Percentiles rank a stretch among this genome's conserved stretches.
Evolutionary conservation across 92 coral and sea anemone species (phyloP).

Genomic region (Parazoanthus darwini): DNA sequence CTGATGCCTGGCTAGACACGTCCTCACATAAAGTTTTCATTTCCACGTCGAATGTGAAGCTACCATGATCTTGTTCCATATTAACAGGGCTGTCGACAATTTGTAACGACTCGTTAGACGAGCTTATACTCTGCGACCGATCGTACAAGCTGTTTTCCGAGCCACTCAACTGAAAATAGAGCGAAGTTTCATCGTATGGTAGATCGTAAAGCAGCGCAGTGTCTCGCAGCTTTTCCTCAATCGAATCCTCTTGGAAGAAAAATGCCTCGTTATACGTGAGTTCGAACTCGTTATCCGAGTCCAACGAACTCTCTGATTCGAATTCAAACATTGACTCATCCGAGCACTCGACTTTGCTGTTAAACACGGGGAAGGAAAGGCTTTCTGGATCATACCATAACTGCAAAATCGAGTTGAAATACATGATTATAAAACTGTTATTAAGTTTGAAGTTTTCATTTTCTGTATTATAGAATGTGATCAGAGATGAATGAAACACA

Average conservation of each 20-base stretch:
- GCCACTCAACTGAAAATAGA: slow-evolving; percentile 60
- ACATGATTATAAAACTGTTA: background rate
- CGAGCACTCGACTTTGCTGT: slow-evolving; percentile 65
- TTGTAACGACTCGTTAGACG: slow-evolving; percentile 41
- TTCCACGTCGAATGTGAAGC: slow-evolving; percentile 62
- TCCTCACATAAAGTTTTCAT: slow-evolving; percentile 67
- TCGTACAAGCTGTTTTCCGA: slow-evolving; percentile 49
- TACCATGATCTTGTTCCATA: slow-evolving; percentile 23
- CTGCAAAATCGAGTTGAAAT: slow-evolving; percentile 45
- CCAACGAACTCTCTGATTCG: slow-evolving; percentile 88
- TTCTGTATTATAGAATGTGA: slow-evolving; percentile 22
- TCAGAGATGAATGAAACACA: slow-evolving; percentile 36
- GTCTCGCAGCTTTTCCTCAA: slow-evolving; percentile 77
- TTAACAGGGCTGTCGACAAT: slow-evolving; percentile 42
- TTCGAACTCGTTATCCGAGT: slow-evolving; percentile 82
- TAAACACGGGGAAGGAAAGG: slow-evolving; percentile 61
- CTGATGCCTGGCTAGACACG: slow-evolving; percentile 65
- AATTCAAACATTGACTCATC: slow-evolving; percentile 74
- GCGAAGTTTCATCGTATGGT: slow-evolving; percentile 65
- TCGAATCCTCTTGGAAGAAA: slow-evolving; percentile 79
- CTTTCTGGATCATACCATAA: slow-evolving; percentile 85
- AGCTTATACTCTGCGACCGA: slow-evolving; percentile 36
- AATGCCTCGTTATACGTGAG: slow-evolving; percentile 76
- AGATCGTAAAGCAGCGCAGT: slow-evolving; percentile 68
- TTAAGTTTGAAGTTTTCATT: slow-evolving; percentile 10